These are phyloP conservation scores for Sciurus vulgaris DNA, from an alignment of 2,797 vertebrate species.

Conservation along the genomic window DNA sequence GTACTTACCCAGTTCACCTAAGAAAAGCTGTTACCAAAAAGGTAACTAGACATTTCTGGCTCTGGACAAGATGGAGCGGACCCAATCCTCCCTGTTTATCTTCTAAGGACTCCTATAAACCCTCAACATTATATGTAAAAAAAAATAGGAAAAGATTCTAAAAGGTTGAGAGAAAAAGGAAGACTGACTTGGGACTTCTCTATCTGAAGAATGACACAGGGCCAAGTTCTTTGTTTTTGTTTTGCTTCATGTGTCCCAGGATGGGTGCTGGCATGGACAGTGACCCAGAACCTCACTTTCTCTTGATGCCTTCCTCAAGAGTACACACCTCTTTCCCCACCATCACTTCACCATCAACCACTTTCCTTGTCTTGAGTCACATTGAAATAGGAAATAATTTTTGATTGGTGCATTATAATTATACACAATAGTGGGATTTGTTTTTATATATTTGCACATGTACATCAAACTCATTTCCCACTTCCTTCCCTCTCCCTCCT, in stretches of 20 bases:
- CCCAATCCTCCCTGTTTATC: background rate
- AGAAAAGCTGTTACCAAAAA: conserved; percentile 27
- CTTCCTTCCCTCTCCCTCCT: too few relatives aligned
- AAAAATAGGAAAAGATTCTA: background rate
- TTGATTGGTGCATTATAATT: too few relatives aligned
- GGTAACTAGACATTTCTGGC: background rate
- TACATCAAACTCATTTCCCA: too few relatives aligned
- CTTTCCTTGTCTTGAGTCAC: background rate
- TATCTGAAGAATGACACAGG: background rate
- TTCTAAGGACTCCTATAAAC: background rate
- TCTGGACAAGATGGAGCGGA: background rate
- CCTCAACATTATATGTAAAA: background rate
- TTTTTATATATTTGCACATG: too few relatives aligned
- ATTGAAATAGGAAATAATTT: background rate
- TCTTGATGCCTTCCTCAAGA: background rate
- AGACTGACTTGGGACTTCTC: background rate
- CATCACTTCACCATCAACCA: background rate
- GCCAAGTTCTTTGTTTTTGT: conserved; percentile 30
- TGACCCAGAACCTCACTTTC: background rate
- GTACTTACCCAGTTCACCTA: background rate
- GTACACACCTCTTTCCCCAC: background rate
- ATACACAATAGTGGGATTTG: too few relatives aligned
- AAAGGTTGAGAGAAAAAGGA: background rate
- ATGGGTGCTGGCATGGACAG: background rate
- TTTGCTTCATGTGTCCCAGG: background rate